Conservation (phyloP, 2,797 vertebrate species). For the Neosalanx taihuensis region DNA sequence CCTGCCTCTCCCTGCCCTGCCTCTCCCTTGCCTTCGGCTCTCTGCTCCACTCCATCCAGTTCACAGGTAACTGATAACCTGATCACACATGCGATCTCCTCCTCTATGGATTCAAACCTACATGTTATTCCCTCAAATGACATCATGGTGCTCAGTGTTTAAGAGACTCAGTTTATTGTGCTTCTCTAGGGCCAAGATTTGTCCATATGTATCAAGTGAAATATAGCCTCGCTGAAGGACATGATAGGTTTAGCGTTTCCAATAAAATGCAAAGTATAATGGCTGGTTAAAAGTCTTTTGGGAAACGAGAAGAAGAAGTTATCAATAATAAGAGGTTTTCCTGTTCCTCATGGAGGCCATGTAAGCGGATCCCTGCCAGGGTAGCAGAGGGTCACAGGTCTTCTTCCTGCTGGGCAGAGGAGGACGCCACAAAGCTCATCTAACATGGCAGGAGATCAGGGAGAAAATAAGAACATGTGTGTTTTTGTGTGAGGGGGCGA, state of each 20-base stretch:
- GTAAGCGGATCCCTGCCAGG: constrained; percentile 7
- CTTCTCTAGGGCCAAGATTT: neutral
- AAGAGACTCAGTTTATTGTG: neutral
- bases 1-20: constrained; percentile 61
- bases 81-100: constrained; percentile 13
- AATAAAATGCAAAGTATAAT: constrained; percentile 34
- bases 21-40: constrained; percentile 52
- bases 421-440: constrained; percentile 47
- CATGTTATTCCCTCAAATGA: too few relatives aligned
- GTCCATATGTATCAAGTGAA: constrained; percentile 25
- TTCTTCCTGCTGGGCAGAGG: constrained; percentile 49
- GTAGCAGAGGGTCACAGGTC: constrained; percentile 57
- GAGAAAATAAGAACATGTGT: neutral
- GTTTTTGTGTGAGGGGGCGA: neutral
- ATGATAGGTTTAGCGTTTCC: constrained; percentile 37
- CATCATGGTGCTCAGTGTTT: too few relatives aligned
- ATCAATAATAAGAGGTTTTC: too few relatives aligned
- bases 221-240: constrained; percentile 38
- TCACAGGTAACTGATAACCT: neutral
- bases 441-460: constrained; percentile 46
- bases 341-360: too few relatives aligned
- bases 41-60: constrained; percentile 28
- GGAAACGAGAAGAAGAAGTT: too few relatives aligned
- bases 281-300: constrained; percentile 37
- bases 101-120: constrained; percentile 16